Evolutionary conservation across 2,888 invertebrate species (phyloP).

Genomic region (Nymphalis c-album): DNA sequence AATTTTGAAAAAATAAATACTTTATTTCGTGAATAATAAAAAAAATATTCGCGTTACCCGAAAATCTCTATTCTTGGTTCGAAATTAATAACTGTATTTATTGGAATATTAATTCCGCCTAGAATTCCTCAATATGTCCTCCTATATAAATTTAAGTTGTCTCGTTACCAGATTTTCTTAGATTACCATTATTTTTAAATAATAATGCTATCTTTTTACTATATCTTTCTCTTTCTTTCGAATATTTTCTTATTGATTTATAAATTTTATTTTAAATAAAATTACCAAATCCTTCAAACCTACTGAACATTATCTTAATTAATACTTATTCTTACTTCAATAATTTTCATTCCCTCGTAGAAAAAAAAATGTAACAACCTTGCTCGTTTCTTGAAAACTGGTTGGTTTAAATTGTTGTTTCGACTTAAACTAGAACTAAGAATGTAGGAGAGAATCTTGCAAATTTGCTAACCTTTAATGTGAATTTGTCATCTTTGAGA

Average conservation of each 20-base stretch:
- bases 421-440: neutral
- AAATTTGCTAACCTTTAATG: neutral
- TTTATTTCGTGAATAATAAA: too few relatives aligned
- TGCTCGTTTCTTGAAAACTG: neutral
- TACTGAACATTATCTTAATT: too few relatives aligned
- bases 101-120: too few relatives aligned
- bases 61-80: too few relatives aligned
- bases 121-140: neutral
- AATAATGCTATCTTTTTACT: too few relatives aligned
- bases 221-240: too few relatives aligned
- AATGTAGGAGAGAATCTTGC: neutral
- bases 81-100: conserved; percentile 11
- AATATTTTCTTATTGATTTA: neutral
- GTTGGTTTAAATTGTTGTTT: neutral
- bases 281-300: neutral
- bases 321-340: too few relatives aligned
- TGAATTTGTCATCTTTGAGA: conserved; percentile 12
- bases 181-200: conserved; percentile 11
- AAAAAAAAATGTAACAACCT: neutral
- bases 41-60: too few relatives aligned
- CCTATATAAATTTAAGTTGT: neutral
- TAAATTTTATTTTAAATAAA: neutral
- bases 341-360: neutral
- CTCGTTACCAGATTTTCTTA: conserved; percentile 14
- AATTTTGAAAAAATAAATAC: neutral